Percentiles rank a stretch among this genome's conserved stretches.
These are phyloP conservation scores for Phylloscopus whistleri DNA, from an alignment of 2,113 vertebrate genomes.

Conservation along the genomic window DNA sequence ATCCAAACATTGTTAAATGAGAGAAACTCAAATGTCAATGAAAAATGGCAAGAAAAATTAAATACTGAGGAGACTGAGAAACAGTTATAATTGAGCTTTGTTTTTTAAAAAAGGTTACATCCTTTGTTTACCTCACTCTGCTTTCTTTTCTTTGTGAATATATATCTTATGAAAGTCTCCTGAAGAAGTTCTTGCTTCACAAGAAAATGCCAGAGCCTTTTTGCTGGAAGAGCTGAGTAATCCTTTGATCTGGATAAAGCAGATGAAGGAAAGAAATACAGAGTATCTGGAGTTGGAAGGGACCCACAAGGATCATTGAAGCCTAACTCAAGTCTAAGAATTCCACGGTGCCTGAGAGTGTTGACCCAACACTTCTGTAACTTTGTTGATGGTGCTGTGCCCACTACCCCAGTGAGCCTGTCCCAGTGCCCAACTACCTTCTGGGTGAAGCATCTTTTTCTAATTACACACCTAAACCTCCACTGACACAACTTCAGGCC, in stretches of 20 bases:
- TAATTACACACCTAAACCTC: neutral
- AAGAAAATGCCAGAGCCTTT: slow-evolving; percentile 94
- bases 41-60: neutral
- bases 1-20: neutral
- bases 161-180: slow-evolving; percentile 94
- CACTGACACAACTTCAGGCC: neutral
- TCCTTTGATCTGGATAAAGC: slow-evolving; percentile 87
- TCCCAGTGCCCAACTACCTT: neutral
- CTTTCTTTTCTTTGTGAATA: slow-evolving; percentile 98
- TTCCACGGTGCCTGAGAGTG: rapidly evolving
- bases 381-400: neutral
- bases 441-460: neutral
- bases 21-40: neutral
- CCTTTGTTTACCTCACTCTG: slow-evolving; percentile 90
- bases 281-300: neutral
- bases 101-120: neutral
- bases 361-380: neutral
- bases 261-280: neutral
- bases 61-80: neutral
- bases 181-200: slow-evolving; percentile 97
- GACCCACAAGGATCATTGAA: neutral
- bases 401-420: neutral
- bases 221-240: slow-evolving; percentile 88
- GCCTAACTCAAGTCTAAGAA: neutral
- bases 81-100: neutral